Base-by-base conservation (phyloP, 2,797 vertebrate species). In the Anabacerthia variegaticeps region DNA sequence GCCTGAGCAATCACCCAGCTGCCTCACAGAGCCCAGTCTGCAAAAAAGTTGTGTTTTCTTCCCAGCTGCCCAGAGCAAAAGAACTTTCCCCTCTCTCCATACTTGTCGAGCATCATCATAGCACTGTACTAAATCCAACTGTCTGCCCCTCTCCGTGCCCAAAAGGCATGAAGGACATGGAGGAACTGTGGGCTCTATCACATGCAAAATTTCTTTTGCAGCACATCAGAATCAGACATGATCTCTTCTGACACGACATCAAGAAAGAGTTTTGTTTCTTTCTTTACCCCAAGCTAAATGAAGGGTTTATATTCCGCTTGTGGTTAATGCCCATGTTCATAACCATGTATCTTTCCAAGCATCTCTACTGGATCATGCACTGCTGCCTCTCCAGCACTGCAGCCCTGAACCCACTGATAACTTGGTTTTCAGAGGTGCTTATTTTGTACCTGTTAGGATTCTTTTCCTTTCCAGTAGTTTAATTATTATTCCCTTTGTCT, bases 221-320 rank as follows among this genome's bases (percentile, higher is more conserved):
- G 93, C 92, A 81, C 89, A 91, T 94, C 91, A 90, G 79, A 55
- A 32, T 6, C 67, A 85, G 89, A 97, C 14, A 0, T 94, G 89
- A 97, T 95, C 78, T n/a, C 84, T 78, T 92, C 37, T 97, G 96
- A 97, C 96, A 82, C 7, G 54, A 82, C 95, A 96, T 95, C 95
- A 84, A 94, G 95, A 37, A 94, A 44, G 85, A 85, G 95, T 91
- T 97, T 95, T 95, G 89, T 89, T 94, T 69, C 94, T 96, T 92
- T 96, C 77, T 86, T 93, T 56, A 91, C 94, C 87, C 76, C 28
- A 2, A 96, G 96, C 92, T 92, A 97, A 97, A 93, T 9, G 77
- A 86, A 86, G 43, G 81, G 46, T 93, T 96, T 96, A 90, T 72
- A 71, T 96, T 89, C 85, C 48, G 1, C 90, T 95, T 95, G 92